A percentile compares a stretch with the other conserved stretches of the same genome.
These are phyloP conservation scores for Agapetus fuscipes DNA, from an alignment of 2,888 invertebrate species.

Conservation along the genomic window DNA sequence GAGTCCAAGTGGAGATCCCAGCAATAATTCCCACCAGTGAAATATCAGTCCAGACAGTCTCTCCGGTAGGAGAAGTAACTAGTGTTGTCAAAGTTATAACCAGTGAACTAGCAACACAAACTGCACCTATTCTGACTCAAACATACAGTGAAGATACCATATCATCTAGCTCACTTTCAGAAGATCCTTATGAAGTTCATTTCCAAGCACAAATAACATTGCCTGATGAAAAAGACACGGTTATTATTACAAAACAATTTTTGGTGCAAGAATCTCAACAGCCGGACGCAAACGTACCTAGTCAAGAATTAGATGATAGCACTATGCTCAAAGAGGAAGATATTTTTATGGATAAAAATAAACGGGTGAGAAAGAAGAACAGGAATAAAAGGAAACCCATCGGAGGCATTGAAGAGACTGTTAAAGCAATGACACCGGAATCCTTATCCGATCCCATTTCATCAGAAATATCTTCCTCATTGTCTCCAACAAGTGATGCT, in stretches of 20 bases:
- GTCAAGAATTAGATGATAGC: conserved; percentile 13
- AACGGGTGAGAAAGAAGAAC: conserved; percentile 32
- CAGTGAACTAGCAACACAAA: conserved; percentile 40
- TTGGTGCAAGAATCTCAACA: conserved; percentile 24
- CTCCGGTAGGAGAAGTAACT: conserved; percentile 15
- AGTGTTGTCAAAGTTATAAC: conserved; percentile 25
- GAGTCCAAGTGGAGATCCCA: conserved; percentile 16
- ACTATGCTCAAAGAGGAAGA: conserved; percentile 20
- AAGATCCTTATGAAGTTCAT: conserved; percentile 50
- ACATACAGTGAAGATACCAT: conserved; percentile 35
- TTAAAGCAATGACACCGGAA: conserved; percentile 34
- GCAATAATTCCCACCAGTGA: conserved; percentile 23
- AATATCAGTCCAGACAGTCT: conserved; percentile 27
- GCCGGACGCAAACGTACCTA: conserved; percentile 25
- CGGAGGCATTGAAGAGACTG: conserved; percentile 36
- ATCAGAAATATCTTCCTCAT: conserved; percentile 38
- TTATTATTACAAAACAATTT: conserved; percentile 25
- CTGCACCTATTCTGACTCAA: conserved; percentile 47
- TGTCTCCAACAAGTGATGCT: conserved; percentile 40
- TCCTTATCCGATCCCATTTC: conserved; percentile 43
- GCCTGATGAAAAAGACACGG: conserved; percentile 29
- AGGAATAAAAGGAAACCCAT: conserved; percentile 33
- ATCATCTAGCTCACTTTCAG: conserved; percentile 36
- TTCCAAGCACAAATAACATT: conserved; percentile 49
- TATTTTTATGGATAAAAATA: conserved; percentile 21